phyloP scores from a whole-genome alignment of 2,888 invertebrate species.

The Stenodema calcarata region DNA sequence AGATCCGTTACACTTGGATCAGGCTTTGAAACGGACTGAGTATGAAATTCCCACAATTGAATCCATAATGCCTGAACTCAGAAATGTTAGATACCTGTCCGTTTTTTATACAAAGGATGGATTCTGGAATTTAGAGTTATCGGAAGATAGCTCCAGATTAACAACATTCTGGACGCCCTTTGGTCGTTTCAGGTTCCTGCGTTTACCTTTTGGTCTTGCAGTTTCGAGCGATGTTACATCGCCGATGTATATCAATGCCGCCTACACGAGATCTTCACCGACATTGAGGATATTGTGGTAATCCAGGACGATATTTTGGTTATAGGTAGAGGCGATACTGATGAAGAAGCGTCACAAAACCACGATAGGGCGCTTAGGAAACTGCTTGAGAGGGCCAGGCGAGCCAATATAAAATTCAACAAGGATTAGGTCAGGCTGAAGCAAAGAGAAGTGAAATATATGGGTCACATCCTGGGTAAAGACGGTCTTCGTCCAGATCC shows the following conservation, averaged over 20 bases:
- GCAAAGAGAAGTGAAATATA: background rate
- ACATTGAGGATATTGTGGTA: background rate
- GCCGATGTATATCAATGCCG: background rate
- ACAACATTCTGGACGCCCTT: conserved; percentile 55
- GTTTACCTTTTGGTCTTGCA: background rate
- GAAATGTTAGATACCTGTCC: background rate
- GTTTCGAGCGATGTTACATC: background rate
- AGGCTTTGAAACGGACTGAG: background rate
- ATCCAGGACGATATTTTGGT: background rate
- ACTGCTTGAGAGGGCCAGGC: background rate
- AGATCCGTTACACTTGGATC: conserved; percentile 6
- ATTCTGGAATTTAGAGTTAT: conserved; percentile 57
- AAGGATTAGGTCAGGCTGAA: background rate
- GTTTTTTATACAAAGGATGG: conserved; percentile 44
- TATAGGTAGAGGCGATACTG: background rate
- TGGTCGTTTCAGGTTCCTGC: conserved; percentile 50
- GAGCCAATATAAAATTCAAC: background rate
- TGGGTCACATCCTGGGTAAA: background rate
- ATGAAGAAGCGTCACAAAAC: background rate
- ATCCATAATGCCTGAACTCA: background rate
- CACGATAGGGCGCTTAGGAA: background rate
- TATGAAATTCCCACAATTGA: too few relatives aligned
- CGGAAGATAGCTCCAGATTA: conserved; percentile 35
- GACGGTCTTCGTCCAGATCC: too few relatives aligned
- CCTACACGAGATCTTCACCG: background rate